These are phyloP conservation scores for Andrena minutula DNA, from an alignment of 2,888 invertebrate species.

Conservation along the genomic window DNA sequence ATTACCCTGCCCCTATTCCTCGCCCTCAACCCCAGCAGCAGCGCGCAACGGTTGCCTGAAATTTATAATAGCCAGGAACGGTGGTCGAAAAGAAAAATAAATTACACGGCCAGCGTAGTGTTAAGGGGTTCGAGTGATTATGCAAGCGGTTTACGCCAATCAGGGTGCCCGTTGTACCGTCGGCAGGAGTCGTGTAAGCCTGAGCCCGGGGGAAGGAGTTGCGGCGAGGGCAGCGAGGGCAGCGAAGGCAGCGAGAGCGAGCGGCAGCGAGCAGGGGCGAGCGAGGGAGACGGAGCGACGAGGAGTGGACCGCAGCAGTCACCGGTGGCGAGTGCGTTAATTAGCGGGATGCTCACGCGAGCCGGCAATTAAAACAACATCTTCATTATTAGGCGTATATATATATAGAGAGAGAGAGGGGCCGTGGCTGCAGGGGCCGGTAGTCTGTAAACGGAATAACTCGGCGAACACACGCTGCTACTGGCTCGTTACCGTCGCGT, in stretches of 20 bases:
- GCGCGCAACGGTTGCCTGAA: background rate
- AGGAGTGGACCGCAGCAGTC: constrained; percentile 77
- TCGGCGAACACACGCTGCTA: constrained; percentile 55
- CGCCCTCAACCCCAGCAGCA: background rate
- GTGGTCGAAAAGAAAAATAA: constrained; percentile 7
- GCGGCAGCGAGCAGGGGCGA: background rate
- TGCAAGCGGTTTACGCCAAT: constrained; percentile 53
- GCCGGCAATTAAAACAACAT: constrained; percentile 85
- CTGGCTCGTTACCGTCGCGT: constrained; percentile 67
- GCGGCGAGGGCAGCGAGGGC: background rate
- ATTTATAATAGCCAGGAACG: background rate
- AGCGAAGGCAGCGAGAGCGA: constrained; percentile 41
- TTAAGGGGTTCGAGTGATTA: constrained; percentile 34
- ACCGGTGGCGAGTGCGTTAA: constrained; percentile 83
- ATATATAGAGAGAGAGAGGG: constrained; percentile 57
- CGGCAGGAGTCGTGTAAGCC: constrained; percentile 29
- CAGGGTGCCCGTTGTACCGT: constrained; percentile 39
- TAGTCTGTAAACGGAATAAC: constrained; percentile 70
- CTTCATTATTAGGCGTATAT: constrained; percentile 84
- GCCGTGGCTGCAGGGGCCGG: constrained; percentile 39
- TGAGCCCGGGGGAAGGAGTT: background rate
- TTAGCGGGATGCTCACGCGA: constrained; percentile 84
- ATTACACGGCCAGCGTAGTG: constrained; percentile 22
- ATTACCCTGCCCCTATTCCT: background rate
- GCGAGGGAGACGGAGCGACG: constrained; percentile 55